Conservation (phyloP, 35 echinoderm and acorn worm species). For the Ophioderma brevispina region DNA sequence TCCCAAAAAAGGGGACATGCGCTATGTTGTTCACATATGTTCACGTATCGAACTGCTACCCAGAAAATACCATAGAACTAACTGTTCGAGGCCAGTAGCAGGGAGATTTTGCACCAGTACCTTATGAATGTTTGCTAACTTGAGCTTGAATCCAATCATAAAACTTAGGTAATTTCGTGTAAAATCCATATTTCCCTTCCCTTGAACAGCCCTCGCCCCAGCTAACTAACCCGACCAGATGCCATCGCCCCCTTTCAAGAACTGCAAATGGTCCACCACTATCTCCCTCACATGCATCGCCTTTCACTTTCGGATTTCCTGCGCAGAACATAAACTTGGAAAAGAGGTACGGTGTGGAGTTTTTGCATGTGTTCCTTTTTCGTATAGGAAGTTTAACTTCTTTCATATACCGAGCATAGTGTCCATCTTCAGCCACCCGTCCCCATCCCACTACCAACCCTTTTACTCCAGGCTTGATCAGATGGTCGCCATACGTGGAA, state of each 20-base stretch:
- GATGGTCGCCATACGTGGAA: not conserved
- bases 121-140: constrained; percentile 51
- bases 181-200: constrained; percentile 83
- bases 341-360: constrained; percentile 45
- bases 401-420: constrained; percentile 75
- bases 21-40: too few species aligned
- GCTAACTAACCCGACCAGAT: constrained; percentile 80
- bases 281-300: constrained; percentile 84
- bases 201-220: constrained; percentile 90
- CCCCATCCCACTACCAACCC: constrained; percentile 86
- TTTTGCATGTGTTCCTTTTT: constrained; percentile 37
- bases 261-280: constrained; percentile 89
- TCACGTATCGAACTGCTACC: too few species aligned
- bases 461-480: constrained; percentile 14
- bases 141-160: constrained; percentile 58
- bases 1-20: too few species aligned
- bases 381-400: constrained; percentile 77
- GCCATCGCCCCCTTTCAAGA: constrained; percentile 49
- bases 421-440: constrained; percentile 58
- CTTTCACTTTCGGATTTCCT: constrained; percentile 53
- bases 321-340: constrained; percentile 94
- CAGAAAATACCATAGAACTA: too few species aligned
- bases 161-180: constrained; percentile 77
- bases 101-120: too few species aligned
- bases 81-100: too few species aligned